Evolutionary conservation across 2,888 invertebrate genomes (phyloP).

Genomic region (Lamellibrachia columna): DNA sequence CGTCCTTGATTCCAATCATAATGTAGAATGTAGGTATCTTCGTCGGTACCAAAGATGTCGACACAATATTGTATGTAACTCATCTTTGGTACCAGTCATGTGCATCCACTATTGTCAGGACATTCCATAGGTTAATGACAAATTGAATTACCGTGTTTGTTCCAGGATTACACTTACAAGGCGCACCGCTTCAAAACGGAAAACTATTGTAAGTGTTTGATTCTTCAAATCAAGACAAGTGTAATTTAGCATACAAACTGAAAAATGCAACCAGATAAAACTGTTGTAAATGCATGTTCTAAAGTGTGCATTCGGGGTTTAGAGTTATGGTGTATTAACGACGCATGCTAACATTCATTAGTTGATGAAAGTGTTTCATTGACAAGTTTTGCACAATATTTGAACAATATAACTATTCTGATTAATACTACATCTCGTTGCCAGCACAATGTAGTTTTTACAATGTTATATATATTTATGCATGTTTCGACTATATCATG

Average conservation of each 20-base stretch:
- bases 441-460: not conserved
- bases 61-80: too few species aligned
- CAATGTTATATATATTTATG: not conserved
- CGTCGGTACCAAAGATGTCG: too few species aligned
- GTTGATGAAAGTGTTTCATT: not conserved
- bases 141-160: not conserved
- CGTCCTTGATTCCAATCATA: too few species aligned
- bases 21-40: too few species aligned
- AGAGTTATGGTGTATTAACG: not conserved
- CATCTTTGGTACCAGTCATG: too few species aligned
- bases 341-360: not conserved
- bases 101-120: too few species aligned
- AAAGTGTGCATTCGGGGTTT: not conserved
- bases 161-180: not conserved
- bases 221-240: not conserved
- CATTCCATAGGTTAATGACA: not conserved
- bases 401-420: not conserved
- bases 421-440: not conserved
- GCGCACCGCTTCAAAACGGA: constrained; percentile 10
- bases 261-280: too few species aligned
- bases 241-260: too few species aligned
- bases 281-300: too few species aligned
- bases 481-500: too few species aligned
- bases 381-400: not conserved
- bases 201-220: not conserved